phyloP scores from a whole-genome alignment of 2,888 invertebrate species.

The Rhagium mordax region DNA sequence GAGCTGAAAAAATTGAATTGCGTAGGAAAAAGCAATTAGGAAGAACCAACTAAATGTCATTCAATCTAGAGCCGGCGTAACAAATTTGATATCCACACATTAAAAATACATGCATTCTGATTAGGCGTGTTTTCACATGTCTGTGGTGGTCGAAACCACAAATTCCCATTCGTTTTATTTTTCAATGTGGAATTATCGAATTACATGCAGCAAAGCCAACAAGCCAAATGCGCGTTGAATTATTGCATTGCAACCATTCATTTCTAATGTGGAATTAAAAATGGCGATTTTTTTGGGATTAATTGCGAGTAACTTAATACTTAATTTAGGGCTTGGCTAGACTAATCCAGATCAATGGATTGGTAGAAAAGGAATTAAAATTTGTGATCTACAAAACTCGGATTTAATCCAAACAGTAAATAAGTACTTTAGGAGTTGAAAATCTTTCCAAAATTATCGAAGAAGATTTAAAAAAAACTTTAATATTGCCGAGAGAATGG shows the following conservation, averaged over 20 bases:
- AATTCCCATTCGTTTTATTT: conserved; percentile 31
- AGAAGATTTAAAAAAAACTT: too few relatives aligned
- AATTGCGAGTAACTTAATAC: not conserved
- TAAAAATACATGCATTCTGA: conserved; percentile 19
- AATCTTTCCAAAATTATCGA: too few relatives aligned
- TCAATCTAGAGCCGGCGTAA: not conserved
- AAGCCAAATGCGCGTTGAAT: conserved; percentile 21
- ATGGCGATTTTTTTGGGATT: not conserved
- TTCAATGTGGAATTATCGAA: conserved; percentile 31
- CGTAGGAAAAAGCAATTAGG: conserved; percentile 19
- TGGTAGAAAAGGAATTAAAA: too few relatives aligned
- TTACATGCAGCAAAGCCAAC: conserved; percentile 18
- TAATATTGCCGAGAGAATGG: too few relatives aligned
- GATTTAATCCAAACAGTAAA: too few relatives aligned
- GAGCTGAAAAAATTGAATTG: conserved; percentile 5
- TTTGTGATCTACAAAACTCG: too few relatives aligned
- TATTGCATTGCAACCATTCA: conserved; percentile 16
- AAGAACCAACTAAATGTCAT: conserved; percentile 10
- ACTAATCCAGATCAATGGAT: too few relatives aligned
- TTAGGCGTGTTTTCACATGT: conserved; percentile 22
- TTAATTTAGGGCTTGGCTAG: too few relatives aligned
- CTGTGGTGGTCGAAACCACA: conserved; percentile 18
- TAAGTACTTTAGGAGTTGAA: too few relatives aligned
- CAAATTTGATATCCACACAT: conserved; percentile 18
- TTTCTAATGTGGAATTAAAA: conserved; percentile 11